Evolutionary conservation across 1,140 invertebrate species (phyloP).

Genomic region (Meloidogyne floridensis): DNA sequence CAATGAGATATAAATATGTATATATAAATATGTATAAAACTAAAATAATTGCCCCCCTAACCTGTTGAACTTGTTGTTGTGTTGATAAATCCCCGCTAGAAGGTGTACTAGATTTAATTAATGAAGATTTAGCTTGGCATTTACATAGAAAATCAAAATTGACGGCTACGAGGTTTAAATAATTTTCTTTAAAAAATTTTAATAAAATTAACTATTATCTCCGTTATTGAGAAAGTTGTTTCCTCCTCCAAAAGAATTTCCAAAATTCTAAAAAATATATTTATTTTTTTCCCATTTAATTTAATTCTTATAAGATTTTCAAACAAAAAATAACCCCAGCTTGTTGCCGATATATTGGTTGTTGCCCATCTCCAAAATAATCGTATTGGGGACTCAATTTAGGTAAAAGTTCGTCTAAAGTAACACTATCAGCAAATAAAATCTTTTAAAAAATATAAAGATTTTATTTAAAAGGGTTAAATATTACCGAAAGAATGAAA

Average conservation of each 20-base stretch:
- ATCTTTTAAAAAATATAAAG: not conserved
- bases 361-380: slow-evolving; percentile 18
- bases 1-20: too few relatives aligned
- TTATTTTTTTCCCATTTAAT: too few relatives aligned
- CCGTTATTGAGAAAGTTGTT: slow-evolving; percentile 7
- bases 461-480: not conserved
- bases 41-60: not conserved
- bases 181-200: not conserved
- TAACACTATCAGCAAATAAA: slow-evolving; percentile 12
- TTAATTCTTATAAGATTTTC: too few relatives aligned
- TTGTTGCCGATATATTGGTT: not conserved
- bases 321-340: not conserved
- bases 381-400: slow-evolving; percentile 25
- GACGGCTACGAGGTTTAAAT: not conserved
- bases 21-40: slow-evolving; percentile 43
- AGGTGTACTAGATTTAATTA: slow-evolving; percentile 22
- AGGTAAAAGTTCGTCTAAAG: slow-evolving; percentile 19
- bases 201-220: not conserved
- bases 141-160: slow-evolving; percentile 57
- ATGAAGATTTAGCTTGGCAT: slow-evolving; percentile 49
- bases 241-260: slow-evolving; percentile 7
- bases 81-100: slow-evolving; percentile 43
- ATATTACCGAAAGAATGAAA: not conserved
- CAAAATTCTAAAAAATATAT: not conserved
- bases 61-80: slow-evolving; percentile 50